Percentiles rank a stretch among this genome's conserved stretches.
Conservation (phyloP, 1,140 invertebrate species). For the Bombus sibiricus region DNA sequence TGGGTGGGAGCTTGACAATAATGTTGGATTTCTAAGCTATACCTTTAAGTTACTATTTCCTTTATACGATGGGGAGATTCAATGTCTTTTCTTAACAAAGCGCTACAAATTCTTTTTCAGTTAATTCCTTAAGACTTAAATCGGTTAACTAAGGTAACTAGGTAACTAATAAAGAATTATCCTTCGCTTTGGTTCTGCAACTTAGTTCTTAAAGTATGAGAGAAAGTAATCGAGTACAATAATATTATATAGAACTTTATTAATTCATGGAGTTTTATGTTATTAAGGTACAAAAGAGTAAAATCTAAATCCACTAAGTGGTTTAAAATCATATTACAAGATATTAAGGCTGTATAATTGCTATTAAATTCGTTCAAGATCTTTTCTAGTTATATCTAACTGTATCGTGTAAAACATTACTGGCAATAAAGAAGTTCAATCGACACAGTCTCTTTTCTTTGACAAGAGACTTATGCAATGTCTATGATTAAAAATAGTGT, state of each 20-base stretch:
- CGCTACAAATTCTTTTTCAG: background rate
- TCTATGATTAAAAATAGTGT: constrained; percentile 11
- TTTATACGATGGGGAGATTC: background rate
- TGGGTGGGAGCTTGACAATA: background rate
- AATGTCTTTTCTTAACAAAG: background rate
- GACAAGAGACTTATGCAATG: constrained; percentile 18
- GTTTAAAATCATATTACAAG: background rate
- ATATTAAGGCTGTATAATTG: background rate
- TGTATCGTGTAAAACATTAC: background rate
- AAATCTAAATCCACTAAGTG: too few species aligned
- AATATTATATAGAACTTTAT: background rate
- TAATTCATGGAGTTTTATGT: background rate
- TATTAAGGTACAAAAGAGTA: background rate
- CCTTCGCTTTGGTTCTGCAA: background rate
- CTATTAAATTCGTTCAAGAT: background rate
- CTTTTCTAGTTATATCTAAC: background rate
- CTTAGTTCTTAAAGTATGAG: background rate
- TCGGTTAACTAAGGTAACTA: background rate
- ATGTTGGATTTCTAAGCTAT: background rate
- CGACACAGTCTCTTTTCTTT: background rate
- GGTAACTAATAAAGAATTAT: background rate
- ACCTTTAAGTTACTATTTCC: background rate
- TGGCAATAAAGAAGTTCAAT: too few species aligned
- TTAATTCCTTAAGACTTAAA: background rate
- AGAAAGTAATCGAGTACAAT: background rate